These are phyloP conservation scores for Bactericera cockerelli DNA, from an alignment of 1,140 invertebrate genomes.

Conservation along the genomic window DNA sequence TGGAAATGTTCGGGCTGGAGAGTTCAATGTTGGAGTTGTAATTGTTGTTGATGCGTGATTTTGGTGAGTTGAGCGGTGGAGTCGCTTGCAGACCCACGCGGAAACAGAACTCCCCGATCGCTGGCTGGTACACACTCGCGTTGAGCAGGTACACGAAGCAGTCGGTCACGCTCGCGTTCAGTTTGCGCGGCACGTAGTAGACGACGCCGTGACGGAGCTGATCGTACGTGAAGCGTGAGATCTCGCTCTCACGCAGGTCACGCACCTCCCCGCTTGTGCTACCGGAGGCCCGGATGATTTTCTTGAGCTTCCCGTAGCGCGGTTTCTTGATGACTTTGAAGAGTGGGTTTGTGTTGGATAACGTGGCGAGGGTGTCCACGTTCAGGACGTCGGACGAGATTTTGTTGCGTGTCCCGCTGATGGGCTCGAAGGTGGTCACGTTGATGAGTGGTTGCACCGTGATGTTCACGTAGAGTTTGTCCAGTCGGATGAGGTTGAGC, in stretches of 20 bases:
- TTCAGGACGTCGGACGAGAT: conserved; percentile 56
- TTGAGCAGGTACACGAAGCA: conserved; percentile 52
- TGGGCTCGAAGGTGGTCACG: conserved; percentile 40
- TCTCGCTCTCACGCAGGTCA: conserved; percentile 47
- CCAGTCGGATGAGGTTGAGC: conserved; percentile 21
- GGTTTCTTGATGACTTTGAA: conserved; percentile 61
- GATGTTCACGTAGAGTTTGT: conserved; percentile 47
- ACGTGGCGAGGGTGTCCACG: conserved; percentile 62
- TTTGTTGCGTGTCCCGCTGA: conserved; percentile 43
- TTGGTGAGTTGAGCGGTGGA: conserved; percentile 19
- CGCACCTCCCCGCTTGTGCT: no score
- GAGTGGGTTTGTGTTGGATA: conserved; percentile 70
- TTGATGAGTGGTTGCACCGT: conserved; percentile 64
- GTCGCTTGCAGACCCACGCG: conserved; percentile 41
- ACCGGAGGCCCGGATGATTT: conserved; percentile 58
- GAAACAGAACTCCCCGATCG: conserved; percentile 52
- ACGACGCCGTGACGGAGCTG: conserved; percentile 70
- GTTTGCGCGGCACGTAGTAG: conserved; percentile 52
- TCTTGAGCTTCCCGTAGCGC: conserved; percentile 56
- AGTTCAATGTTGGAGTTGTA: conserved; percentile 43
- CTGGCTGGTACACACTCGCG: conserved; percentile 63
- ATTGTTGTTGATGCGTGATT: conserved; percentile 40
- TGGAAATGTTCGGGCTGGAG: conserved; percentile 41
- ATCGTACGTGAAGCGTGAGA: conserved; percentile 64
- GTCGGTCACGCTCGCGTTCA: conserved; percentile 44